Conservation (phyloP, 2,797 vertebrate species). For the Megaceryle alcyon region DNA sequence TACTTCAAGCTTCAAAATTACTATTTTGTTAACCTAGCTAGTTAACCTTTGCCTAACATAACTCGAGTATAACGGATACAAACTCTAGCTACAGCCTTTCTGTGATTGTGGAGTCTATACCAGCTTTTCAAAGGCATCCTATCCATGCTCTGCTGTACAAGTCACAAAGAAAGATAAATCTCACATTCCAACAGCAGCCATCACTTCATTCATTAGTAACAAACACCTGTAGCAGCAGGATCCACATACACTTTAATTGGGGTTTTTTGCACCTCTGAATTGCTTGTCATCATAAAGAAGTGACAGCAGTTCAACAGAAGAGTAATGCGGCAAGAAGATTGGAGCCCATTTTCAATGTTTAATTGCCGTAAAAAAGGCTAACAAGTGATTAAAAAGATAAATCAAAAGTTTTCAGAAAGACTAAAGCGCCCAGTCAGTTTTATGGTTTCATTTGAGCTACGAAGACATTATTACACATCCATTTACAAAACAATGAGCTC, state of each 20-base stretch:
- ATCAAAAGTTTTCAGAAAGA: constrained; percentile 81
- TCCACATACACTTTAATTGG: constrained; percentile 32
- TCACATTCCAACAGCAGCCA: constrained; percentile 24
- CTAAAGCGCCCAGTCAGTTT: constrained; percentile 74
- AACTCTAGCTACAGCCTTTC: not conserved
- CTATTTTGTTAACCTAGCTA: not conserved
- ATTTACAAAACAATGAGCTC: constrained; percentile 84
- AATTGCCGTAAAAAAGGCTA: constrained; percentile 76
- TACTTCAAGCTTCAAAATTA: not conserved
- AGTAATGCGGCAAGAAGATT: constrained; percentile 53
- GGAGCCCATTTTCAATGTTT: constrained; percentile 69
- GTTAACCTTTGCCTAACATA: not conserved
- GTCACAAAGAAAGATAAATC: constrained; percentile 25
- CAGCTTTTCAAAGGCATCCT: not conserved
- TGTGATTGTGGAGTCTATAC: not conserved
- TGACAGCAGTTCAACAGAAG: constrained; percentile 71
- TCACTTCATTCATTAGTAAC: constrained; percentile 59
- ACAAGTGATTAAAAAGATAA: constrained; percentile 83
- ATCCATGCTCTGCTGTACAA: not conserved
- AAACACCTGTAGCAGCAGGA: constrained; percentile 67
- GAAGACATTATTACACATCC: constrained; percentile 77
- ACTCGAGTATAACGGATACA: not conserved
- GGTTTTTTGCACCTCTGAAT: constrained; percentile 56
- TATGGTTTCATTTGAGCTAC: constrained; percentile 78
- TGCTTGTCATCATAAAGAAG: constrained; percentile 70